A percentile compares a stretch with the other conserved stretches of the same genome.
Conservation (phyloP, 2,888 invertebrate genomes). For the Tipula lateralis region DNA sequence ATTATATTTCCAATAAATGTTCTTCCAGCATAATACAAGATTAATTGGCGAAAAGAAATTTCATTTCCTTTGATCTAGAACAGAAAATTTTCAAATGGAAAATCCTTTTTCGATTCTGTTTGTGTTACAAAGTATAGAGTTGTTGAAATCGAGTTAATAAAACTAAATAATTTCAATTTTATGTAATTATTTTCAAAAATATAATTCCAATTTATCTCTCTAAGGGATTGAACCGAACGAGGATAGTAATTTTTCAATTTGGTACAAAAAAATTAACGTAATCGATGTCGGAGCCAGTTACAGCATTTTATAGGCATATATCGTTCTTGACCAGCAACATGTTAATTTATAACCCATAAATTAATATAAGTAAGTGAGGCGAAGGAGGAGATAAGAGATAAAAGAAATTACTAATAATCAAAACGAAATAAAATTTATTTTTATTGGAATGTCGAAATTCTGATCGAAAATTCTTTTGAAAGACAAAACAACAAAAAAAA, state of each 20-base stretch:
- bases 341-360: not conserved
- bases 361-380: not conserved
- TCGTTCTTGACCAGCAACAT: not conserved
- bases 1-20: not conserved
- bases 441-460: not conserved
- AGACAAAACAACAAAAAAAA: too few relatives aligned
- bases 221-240: too few relatives aligned
- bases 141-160: not conserved
- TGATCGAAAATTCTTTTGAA: not conserved
- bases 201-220: not conserved
- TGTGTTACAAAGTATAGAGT: not conserved
- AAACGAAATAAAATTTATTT: not conserved
- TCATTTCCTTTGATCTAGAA: not conserved
- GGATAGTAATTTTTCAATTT: not conserved
- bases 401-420: not conserved
- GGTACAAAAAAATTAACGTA: not conserved
- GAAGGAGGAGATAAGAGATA: not conserved
- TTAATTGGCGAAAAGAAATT: not conserved
- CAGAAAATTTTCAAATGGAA: not conserved
- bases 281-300: too few relatives aligned
- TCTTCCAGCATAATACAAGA: not conserved
- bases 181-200: not conserved
- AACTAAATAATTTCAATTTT: not conserved
- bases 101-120: not conserved
- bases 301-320: too few relatives aligned